A percentile compares a stretch with the other conserved stretches of the same genome.
Conservation (phyloP, 2,888 invertebrate species). For the Schizaphis graminum region DNA sequence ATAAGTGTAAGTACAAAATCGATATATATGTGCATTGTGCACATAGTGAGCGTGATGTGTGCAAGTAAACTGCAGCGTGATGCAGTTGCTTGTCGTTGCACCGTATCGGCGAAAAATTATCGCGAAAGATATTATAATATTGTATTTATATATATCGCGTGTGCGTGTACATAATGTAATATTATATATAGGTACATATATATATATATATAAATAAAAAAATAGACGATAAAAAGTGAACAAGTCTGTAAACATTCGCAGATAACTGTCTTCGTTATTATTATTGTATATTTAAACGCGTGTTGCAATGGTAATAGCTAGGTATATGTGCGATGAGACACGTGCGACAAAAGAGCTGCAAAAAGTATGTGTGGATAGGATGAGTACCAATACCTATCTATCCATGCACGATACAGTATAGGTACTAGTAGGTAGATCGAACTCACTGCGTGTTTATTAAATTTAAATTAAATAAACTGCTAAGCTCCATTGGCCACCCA, state of each 20-base stretch:
- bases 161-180: background rate
- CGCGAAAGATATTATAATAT: background rate
- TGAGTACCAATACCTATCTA: background rate
- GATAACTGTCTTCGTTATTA: background rate
- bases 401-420: background rate
- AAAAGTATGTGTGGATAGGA: background rate
- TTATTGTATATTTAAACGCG: background rate
- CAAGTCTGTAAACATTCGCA: background rate
- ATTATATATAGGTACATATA: background rate
- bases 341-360: background rate
- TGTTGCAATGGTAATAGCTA: background rate
- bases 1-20: background rate
- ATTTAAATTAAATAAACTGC: background rate
- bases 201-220: background rate
- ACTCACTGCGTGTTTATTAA: background rate
- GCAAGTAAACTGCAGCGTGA: background rate
- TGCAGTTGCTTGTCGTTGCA: background rate
- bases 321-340: background rate
- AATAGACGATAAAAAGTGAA: background rate
- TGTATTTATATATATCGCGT: background rate
- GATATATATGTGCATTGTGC: background rate
- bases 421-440: background rate
- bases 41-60: background rate
- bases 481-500: constrained; percentile 46
- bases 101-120: background rate